Evolutionary conservation across 2,113 vertebrate species (phyloP).

Genomic region (Gymnogyps californianus): DNA sequence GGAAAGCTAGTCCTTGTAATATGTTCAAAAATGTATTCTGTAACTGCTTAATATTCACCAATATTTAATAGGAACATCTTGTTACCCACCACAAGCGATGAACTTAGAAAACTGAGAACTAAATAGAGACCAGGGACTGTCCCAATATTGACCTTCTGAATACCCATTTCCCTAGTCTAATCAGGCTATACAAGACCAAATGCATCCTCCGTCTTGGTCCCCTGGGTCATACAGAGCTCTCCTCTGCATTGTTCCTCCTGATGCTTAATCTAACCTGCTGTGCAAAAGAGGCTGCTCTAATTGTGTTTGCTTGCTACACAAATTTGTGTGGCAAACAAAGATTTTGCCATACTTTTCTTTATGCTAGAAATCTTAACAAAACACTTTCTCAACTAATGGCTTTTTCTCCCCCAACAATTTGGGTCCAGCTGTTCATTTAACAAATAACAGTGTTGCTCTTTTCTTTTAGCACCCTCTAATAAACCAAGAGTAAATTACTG

Average conservation of each 20-base stretch:
- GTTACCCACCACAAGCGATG: background rate
- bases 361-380: background rate
- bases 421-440: constrained; percentile 18
- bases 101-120: background rate
- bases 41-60: background rate
- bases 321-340: background rate
- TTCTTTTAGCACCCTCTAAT: constrained; percentile 46
- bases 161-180: background rate
- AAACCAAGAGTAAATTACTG: constrained; percentile 43
- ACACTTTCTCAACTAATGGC: background rate
- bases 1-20: background rate
- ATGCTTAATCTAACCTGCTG: background rate
- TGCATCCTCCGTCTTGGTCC: background rate
- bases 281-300: background rate
- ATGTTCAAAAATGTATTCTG: background rate
- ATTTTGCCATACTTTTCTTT: background rate
- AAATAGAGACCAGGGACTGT: background rate
- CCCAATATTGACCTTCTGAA: background rate
- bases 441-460: constrained; percentile 13
- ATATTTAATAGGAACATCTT: background rate
- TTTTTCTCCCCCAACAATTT: background rate
- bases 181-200: background rate
- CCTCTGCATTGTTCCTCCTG: background rate
- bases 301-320: background rate
- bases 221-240: background rate